These are phyloP conservation scores for Aldabrachelys gigantea DNA, from an alignment of 2,113 vertebrate species.

Conservation along the genomic window DNA sequence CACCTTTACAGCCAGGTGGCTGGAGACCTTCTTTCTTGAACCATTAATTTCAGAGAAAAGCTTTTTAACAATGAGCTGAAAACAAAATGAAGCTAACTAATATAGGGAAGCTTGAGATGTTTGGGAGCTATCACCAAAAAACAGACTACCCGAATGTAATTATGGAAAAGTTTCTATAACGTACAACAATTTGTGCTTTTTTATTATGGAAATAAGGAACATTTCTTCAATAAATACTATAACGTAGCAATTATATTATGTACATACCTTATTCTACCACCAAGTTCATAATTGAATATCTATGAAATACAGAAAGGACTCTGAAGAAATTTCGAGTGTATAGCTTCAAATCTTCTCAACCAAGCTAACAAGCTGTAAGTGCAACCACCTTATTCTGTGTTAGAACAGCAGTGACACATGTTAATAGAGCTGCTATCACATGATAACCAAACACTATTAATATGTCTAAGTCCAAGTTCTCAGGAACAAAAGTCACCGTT, in stretches of 20 bases:
- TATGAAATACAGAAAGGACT: neutral
- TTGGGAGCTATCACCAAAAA: neutral
- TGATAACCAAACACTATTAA: neutral
- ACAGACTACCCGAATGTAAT: fast-evolving
- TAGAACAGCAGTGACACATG: fast-evolving
- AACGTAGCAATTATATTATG: fast-evolving
- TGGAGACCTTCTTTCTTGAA: neutral
- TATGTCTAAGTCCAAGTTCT: neutral
- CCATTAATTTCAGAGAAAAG: neutral
- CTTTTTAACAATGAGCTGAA: neutral
- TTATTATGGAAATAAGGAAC: neutral
- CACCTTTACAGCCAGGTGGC: neutral
- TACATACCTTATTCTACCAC: fast-evolving
- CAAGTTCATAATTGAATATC: neutral
- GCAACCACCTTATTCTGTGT: fast-evolving
- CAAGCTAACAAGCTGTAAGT: fast-evolving
- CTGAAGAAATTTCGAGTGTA: neutral
- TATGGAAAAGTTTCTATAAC: fast-evolving
- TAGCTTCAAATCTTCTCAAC: fast-evolving
- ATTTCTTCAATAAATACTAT: fast-evolving
- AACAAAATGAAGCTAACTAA: fast-evolving
- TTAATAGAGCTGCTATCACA: neutral
- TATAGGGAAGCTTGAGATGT: fast-evolving
- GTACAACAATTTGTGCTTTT: neutral
- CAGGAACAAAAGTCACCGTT: neutral